These are phyloP conservation scores for Nephila pilipes DNA, from an alignment of 1,140 invertebrate species.

Conservation along the genomic window DNA sequence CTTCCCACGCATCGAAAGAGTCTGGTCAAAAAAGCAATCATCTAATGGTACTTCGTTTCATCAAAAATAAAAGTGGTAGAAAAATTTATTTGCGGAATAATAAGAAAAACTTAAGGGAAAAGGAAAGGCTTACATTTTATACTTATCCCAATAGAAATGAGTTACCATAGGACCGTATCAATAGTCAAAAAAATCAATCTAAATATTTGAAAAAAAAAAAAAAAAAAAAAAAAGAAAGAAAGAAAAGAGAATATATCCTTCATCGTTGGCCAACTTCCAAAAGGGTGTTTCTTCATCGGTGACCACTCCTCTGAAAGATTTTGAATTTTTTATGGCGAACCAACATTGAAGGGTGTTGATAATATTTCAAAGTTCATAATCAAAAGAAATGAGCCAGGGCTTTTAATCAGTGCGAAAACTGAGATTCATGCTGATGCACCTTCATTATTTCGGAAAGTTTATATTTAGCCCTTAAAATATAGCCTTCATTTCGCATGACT, in stretches of 20 bases:
- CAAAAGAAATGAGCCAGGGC: neutral
- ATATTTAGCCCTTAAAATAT: neutral
- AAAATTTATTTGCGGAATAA: neutral
- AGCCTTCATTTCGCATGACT: neutral
- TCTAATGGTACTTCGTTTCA: neutral
- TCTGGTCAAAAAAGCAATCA: neutral
- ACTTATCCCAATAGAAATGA: neutral
- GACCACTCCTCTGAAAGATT: slow-evolving; percentile 9
- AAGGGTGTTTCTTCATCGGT: slow-evolving; percentile 11
- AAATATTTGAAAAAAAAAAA: neutral
- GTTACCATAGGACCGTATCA: too few species aligned
- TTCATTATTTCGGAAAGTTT: neutral
- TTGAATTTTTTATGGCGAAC: neutral
- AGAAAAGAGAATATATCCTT: neutral
- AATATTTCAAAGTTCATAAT: neutral
- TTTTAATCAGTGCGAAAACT: neutral
- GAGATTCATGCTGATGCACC: neutral
- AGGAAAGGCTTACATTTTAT: neutral
- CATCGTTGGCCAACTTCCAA: neutral
- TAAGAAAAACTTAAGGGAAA: neutral
- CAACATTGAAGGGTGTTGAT: neutral
- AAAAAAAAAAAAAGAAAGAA: neutral
- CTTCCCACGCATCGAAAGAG: neutral
- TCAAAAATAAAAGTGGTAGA: neutral
- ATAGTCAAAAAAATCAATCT: slow-evolving; percentile 5